These are phyloP conservation scores for Rhombomys opimus DNA, from an alignment of 2,113 vertebrate genomes.

Conservation along the genomic window DNA sequence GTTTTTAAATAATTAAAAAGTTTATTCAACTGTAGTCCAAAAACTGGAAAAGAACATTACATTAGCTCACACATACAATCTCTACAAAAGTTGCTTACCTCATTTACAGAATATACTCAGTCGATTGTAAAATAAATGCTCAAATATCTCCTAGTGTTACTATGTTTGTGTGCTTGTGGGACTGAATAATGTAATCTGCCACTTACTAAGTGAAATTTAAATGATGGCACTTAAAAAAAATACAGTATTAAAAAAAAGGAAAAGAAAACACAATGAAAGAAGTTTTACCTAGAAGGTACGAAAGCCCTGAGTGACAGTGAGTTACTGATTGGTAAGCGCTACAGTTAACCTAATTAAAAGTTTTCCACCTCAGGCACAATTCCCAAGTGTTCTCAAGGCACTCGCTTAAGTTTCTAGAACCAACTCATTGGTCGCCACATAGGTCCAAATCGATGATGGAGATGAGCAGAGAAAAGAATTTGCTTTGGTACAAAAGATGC, in stretches of 20 bases:
- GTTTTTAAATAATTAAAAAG: slow-evolving; percentile 94
- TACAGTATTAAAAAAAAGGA: slow-evolving; percentile 82
- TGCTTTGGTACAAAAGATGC: slow-evolving; percentile 88
- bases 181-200: slow-evolving; percentile 90
- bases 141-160: slow-evolving; percentile 88
- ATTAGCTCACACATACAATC: slow-evolving; percentile 92
- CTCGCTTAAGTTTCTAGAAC: slow-evolving; percentile 88
- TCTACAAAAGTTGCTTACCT: slow-evolving; percentile 91
- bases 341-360: slow-evolving; percentile 88
- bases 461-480: slow-evolving; percentile 85
- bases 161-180: slow-evolving; percentile 90
- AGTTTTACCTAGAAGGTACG: slow-evolving; percentile 87
- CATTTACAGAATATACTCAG: slow-evolving; percentile 92
- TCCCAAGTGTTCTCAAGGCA: slow-evolving; percentile 89
- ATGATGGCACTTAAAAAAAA: slow-evolving; percentile 91
- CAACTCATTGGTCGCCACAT: slow-evolving; percentile 83
- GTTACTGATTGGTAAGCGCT: slow-evolving; percentile 89
- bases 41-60: slow-evolving; percentile 93
- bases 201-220: slow-evolving; percentile 93
- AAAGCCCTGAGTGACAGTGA: slow-evolving; percentile 91
- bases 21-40: slow-evolving; percentile 92
- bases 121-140: slow-evolving; percentile 89
- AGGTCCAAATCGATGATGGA: slow-evolving; percentile 86
- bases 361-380: slow-evolving; percentile 89
- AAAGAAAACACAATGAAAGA: slow-evolving; percentile 78